These are phyloP conservation scores for Ceryle rudis DNA, from an alignment of 2,797 vertebrate species.

Conservation along the genomic window DNA sequence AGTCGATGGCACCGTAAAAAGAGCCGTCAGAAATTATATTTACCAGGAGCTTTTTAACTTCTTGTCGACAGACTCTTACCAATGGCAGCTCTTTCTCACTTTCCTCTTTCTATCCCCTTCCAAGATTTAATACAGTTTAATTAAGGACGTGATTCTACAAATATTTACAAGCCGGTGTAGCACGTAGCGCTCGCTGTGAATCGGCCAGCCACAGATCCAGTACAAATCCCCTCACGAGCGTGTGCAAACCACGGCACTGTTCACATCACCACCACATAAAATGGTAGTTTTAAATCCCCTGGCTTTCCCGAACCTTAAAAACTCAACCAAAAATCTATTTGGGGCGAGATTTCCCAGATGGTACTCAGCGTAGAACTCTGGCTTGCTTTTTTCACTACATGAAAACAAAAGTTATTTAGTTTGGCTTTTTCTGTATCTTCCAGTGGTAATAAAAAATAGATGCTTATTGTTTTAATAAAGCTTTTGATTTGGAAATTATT, in stretches of 20 bases:
- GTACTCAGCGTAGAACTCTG: not conserved
- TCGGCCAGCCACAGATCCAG: not conserved
- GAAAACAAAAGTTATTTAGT: not conserved
- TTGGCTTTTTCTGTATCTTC: slow-evolving; percentile 12
- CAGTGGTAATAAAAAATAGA: slow-evolving; percentile 25
- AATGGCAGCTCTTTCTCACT: not conserved
- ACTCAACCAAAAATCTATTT: not conserved
- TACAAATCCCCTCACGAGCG: not conserved
- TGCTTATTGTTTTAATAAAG: slow-evolving; percentile 39
- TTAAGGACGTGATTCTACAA: not conserved
- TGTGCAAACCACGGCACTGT: not conserved
- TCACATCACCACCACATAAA: not conserved
- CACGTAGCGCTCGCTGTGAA: not conserved
- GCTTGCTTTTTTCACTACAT: not conserved
- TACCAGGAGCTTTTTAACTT: slow-evolving; percentile 25
- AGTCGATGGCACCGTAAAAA: not conserved
- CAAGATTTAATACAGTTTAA: slow-evolving; percentile 21
- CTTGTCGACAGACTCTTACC: not conserved
- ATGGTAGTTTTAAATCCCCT: not conserved
- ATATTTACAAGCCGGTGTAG: rapidly evolving
- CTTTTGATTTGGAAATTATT: slow-evolving; percentile 66
- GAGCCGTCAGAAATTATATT: not conserved
- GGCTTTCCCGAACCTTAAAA: not conserved
- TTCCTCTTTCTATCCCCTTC: not conserved
- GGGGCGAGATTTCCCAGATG: not conserved